Evolutionary conservation across 2,888 invertebrate species (phyloP).

Genomic region (Halocaridina rubra): DNA sequence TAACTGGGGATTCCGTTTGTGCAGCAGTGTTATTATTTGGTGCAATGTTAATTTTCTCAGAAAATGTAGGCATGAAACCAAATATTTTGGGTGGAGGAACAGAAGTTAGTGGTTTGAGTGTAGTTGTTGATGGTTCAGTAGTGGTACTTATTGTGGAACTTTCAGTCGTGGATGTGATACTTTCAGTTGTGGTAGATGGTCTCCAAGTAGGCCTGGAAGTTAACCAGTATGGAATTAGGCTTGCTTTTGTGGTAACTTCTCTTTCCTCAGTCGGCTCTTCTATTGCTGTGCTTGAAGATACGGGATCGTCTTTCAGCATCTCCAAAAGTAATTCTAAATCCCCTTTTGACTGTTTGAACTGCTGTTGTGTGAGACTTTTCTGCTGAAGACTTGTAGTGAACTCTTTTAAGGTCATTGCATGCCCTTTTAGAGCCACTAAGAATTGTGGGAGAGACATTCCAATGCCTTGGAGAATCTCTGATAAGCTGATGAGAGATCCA

Average conservation of each 20-base stretch:
- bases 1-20: neutral
- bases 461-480: slow-evolving; percentile 60
- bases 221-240: slow-evolving; percentile 1
- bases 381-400: slow-evolving; percentile 47
- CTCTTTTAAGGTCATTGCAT: slow-evolving; percentile 50
- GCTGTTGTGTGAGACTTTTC: slow-evolving; percentile 39
- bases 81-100: slow-evolving; percentile 48
- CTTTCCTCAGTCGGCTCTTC: neutral
- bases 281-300: neutral
- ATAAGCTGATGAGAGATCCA: slow-evolving; percentile 46
- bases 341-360: slow-evolving; percentile 49
- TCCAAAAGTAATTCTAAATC: slow-evolving; percentile 35
- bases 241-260: neutral
- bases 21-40: neutral
- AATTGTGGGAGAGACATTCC: slow-evolving; percentile 58
- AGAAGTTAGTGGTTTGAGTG: neutral
- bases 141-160: slow-evolving; percentile 14
- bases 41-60: neutral
- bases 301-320: slow-evolving; percentile 23
- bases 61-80: slow-evolving; percentile 38
- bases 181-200: slow-evolving; percentile 11
- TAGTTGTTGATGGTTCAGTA: neutral
- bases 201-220: slow-evolving; percentile 26
- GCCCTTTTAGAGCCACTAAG: slow-evolving; percentile 43
- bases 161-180: slow-evolving; percentile 16